These are phyloP conservation scores for Drosophila subobscura DNA, from an alignment of 1,140 invertebrate genomes.

Conservation along the genomic window DNA sequence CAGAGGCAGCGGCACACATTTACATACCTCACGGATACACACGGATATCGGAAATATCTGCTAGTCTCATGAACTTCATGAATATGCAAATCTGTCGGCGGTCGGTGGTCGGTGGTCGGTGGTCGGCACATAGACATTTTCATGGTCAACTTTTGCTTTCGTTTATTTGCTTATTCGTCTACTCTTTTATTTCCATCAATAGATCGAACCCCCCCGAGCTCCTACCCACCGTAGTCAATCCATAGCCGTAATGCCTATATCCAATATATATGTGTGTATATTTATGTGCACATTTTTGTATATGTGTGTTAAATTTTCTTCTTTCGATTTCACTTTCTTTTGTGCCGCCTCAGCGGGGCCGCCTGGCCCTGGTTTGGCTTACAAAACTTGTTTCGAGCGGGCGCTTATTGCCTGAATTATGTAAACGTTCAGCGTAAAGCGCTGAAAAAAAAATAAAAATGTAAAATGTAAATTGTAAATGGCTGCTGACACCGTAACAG, in stretches of 20 bases:
- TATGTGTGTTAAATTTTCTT: slow-evolving; percentile 51
- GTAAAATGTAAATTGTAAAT: slow-evolving; percentile 45
- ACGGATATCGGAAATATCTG: slow-evolving; percentile 32
- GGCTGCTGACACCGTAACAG: slow-evolving; percentile 41
- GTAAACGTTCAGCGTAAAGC: slow-evolving; percentile 44
- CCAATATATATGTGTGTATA: no score
- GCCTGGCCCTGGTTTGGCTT: neutral
- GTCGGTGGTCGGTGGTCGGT: no score
- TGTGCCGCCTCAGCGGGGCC: slow-evolving; percentile 7
- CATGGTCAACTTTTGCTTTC: slow-evolving; percentile 65
- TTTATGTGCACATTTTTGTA: no score
- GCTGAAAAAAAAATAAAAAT: slow-evolving; percentile 4
- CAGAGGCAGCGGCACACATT: slow-evolving; percentile 31
- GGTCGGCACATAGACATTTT: slow-evolving; percentile 42
- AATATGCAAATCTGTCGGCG: slow-evolving; percentile 62
- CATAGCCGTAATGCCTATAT: neutral
- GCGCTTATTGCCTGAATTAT: slow-evolving; percentile 65
- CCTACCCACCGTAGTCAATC: no score
- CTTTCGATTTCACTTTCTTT: slow-evolving; percentile 74
- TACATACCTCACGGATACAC: slow-evolving; percentile 26
- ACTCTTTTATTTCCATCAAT: slow-evolving; percentile 2
- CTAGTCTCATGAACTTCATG: slow-evolving; percentile 51
- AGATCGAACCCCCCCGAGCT: no score
- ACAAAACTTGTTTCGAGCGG: slow-evolving; percentile 58
- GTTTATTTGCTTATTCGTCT: slow-evolving; percentile 23